Conservation (phyloP, 2,113 vertebrate genomes). For the Crotalus horridus region DNA sequence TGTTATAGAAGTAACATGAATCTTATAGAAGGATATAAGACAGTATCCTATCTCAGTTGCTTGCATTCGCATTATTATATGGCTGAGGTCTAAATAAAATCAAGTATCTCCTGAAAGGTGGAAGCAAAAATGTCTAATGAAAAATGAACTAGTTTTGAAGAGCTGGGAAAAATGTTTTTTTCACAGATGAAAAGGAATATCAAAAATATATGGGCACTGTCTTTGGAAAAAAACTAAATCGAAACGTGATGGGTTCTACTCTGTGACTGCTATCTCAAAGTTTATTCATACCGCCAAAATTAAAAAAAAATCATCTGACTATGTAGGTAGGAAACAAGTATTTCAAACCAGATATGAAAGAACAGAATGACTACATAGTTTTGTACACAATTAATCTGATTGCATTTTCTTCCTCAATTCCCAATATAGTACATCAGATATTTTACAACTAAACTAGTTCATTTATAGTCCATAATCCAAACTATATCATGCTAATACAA, state of each 20-base stretch:
- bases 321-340: not conserved
- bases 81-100: not conserved
- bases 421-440: not conserved
- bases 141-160: not conserved
- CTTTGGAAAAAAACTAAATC: not conserved
- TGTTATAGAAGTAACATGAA: not conserved
- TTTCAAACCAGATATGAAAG: not conserved
- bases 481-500: not conserved
- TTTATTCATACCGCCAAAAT: not conserved
- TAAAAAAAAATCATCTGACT: not conserved
- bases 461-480: not conserved
- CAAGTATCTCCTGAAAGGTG: not conserved
- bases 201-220: not conserved
- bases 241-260: not conserved
- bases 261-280: not conserved
- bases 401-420: not conserved
- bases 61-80: not conserved
- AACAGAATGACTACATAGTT: not conserved
- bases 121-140: not conserved
- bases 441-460: not conserved
- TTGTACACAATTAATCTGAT: not conserved
- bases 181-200: not conserved
- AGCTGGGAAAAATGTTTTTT: not conserved
- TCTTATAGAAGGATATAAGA: not conserved
- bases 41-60: not conserved